Evolutionary conservation across 1,140 invertebrate species (phyloP), one percentile per base, ranked within the genome.

Genomic region (Streblospio benedicti): DNA sequence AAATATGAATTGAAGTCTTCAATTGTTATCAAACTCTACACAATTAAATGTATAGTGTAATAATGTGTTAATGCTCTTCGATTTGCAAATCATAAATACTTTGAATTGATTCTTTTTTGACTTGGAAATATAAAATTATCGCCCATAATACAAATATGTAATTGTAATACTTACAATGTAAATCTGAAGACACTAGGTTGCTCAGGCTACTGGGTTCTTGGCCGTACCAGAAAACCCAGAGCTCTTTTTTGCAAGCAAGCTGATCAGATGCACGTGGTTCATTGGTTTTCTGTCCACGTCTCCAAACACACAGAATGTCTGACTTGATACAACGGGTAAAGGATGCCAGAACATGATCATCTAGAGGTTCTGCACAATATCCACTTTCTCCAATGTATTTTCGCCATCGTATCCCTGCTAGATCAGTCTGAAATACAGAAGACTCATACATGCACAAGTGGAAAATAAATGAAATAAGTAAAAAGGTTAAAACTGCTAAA

Each of bases 221-320:
- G 69, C 93, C 93, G 81, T 97, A 97, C 93, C 94, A 97, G 81
- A 98, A 97, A 72, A 97, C 90, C 95, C 94, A 97, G 16, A 98
- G 83, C 79, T 97, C 93, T 82, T 97, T 97, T 20, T 30, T 25
- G 75, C 65, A 71, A 28, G 60, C 47, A 28, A 70, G 58, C 14
- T 71, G 65, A 41, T 68, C 68, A 20, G 59, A 51, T 18, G 60
- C 57, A 14, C 30, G 43, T 41, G 64, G 60, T 41, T 74, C 68
- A n/a, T 61, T 60, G 47, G 67, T 63, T 35, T 50, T 60, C 56
- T 23, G 32, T 85, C 85, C 69, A 59, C 91, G 84, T 70, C 93
- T 84, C 94, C 94, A 97, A 67, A 96, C 92, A 83, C 92, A 95
- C 60, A 97, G 83, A 72, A 97, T 91, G 80, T 96, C 92, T 63